Percentiles rank a stretch among this genome's conserved stretches.
Conservation (phyloP, 1,140 invertebrate species). For the Penaeus chinensis region DNA sequence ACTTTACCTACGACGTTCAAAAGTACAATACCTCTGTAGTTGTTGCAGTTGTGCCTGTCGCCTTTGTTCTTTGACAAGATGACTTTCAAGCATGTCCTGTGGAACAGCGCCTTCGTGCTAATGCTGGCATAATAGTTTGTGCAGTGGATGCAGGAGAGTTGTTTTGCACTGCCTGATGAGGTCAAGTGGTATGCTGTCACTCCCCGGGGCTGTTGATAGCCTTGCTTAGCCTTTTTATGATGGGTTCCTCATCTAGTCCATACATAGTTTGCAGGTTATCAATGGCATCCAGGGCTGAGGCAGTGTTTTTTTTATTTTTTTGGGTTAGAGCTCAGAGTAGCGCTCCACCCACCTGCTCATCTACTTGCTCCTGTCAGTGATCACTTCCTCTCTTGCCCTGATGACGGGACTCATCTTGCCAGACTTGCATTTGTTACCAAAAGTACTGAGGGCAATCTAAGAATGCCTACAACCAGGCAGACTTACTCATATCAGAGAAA, state of each 20-base stretch:
- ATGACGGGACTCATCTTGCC: background rate
- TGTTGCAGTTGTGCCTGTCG: background rate
- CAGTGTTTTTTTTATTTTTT: background rate
- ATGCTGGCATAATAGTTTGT: background rate
- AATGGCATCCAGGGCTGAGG: background rate
- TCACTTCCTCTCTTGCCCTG: background rate
- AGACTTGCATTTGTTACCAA: too few species aligned
- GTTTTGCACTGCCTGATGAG: background rate
- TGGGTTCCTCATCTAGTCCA: too few species aligned
- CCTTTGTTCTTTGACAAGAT: background rate
- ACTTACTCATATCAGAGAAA: too few species aligned
- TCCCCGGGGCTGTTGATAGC: background rate
- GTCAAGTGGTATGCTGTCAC: constrained; percentile 2
- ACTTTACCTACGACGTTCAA: background rate
- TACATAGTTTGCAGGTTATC: too few species aligned
- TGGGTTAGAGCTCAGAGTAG: too few species aligned
- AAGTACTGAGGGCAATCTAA: too few species aligned
- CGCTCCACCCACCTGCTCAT: background rate
- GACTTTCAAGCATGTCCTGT: background rate
- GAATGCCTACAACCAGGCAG: too few species aligned
- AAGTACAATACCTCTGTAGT: background rate
- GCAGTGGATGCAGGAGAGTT: background rate
- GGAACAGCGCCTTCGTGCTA: background rate
- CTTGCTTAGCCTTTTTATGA: too few species aligned
- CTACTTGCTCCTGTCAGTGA: background rate